Base-by-base conservation (phyloP, 2,113 vertebrate genomes). In the Hippocampus zosterae region DNA sequence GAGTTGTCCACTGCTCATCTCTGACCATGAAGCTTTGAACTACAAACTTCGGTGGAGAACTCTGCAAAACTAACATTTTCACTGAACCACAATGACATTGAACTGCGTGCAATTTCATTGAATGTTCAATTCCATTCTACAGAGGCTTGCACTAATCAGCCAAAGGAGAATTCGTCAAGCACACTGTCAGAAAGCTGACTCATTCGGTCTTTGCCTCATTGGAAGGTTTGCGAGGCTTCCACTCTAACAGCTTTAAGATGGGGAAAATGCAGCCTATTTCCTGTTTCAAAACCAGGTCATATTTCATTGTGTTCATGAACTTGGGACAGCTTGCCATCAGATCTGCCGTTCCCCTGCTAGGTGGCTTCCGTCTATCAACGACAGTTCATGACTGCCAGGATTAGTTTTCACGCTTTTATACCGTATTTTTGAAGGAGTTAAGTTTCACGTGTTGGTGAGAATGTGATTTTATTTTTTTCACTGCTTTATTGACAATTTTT, bases 401-500 rank as follows among this genome's bases (percentile, higher is more conserved):
- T 64, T 16, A 27, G 53, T 78, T 63, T 67, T 46, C 40, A 29
- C n/a, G 9, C 16, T 25, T 37, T 16, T 73, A 13, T 65, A 16
- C 15, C 1, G 33, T 37, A 37, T 52, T n/a, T 15, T 56, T 68
- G 53, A 23, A 41, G 60, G 65, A 42, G 56, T 61, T 78, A 61
- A 69, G 23, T 77, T 23, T 41, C 33, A 59, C 69, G 61, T 82
- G 61, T 57, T 68, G 33, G 53, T 55, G 21, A 10, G 67, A 77
- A 29, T 42, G 63, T 46, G 69, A 52, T 62, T 73, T 78, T 69
- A 74, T 15, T 55, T 68, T 8, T 19, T 66, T 69, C 69, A 16
- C 67, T 67, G 71, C 77, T 88, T 89, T 84, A 86, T 74, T 37
- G 85, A 75, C 76, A 86, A 83, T 85, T 27, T 27, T 37, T 37